Conservation (phyloP, 1,140 invertebrate species). For the Elysia chlorotica region DNA sequence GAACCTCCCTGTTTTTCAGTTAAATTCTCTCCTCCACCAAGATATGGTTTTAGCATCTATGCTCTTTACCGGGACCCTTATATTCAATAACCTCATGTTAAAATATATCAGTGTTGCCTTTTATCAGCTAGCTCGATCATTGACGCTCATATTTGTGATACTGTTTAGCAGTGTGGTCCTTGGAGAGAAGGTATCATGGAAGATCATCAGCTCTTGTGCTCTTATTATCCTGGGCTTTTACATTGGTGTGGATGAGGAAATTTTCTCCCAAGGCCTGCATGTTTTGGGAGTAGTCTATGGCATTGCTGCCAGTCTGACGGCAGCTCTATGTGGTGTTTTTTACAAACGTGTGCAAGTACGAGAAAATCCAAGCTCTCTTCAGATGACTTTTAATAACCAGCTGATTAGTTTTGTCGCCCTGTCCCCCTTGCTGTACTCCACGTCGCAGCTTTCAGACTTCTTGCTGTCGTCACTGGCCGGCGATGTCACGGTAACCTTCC, state of each 20-base stretch:
- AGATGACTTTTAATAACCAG: slow-evolving; percentile 13
- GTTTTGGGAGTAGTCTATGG: slow-evolving; percentile 55
- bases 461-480: background rate
- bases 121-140: slow-evolving; percentile 60
- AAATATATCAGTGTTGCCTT: slow-evolving; percentile 60
- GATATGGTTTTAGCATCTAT: slow-evolving; percentile 51
- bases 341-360: slow-evolving; percentile 41
- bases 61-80: slow-evolving; percentile 47
- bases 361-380: slow-evolving; percentile 7
- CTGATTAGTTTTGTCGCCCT: slow-evolving; percentile 5
- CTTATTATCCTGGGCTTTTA: slow-evolving; percentile 55
- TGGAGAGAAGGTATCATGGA: slow-evolving; percentile 34
- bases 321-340: slow-evolving; percentile 56
- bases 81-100: slow-evolving; percentile 59
- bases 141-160: slow-evolving; percentile 59
- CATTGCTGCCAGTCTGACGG: slow-evolving; percentile 52
- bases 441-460: slow-evolving; percentile 7
- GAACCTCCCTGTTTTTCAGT: slow-evolving; percentile 29
- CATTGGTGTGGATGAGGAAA: slow-evolving; percentile 58
- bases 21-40: slow-evolving; percentile 31
- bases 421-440: slow-evolving; percentile 9
- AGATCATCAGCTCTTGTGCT: slow-evolving; percentile 47
- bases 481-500: slow-evolving; percentile 38
- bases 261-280: slow-evolving; percentile 47
- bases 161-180: slow-evolving; percentile 49